Base-by-base conservation (phyloP, 2,888 invertebrate species). In the Synergus gifuensis region DNA sequence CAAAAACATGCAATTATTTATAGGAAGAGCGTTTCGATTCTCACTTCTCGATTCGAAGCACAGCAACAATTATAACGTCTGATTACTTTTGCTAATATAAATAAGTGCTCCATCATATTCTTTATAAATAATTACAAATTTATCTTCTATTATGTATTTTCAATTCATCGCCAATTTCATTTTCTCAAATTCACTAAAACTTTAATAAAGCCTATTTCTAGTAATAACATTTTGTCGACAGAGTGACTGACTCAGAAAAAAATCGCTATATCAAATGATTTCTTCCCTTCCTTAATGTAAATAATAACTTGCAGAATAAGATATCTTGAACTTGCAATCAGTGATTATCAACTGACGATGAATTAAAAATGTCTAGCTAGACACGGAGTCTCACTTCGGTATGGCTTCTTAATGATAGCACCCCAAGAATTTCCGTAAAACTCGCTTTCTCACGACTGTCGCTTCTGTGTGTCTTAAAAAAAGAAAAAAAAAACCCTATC, bases 121-220 rank as follows among this genome's bases (percentile, higher is more conserved):
- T 85, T 87, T 85, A 89, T 87, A 88, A 90, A 88, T 88, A 89
- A 89, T 90, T 86, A 89, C 88, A 89, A 87, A 85, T 85, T 87
- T 86, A n/a, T 54, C n/a, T 11, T 36, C 49, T 36, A 69, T 69
- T n/a, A n/a, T 8, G n/a, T 54, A 8, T 54, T n/a, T 54, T 54
- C n/a, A 8, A n/a, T n/a, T 54, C 54, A n/a, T n/a, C 54, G 54
- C 0, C n/a, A 54, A 5, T 7, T 54, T 54, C 8, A n/a, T 54
- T 5, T n/a, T n/a, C 54, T 54, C n/a, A 54, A n/a, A 16, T n/a
- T n/a, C 8, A 54, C 7, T 54, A n/a, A n/a, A 49, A n/a, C 16
- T 49, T n/a, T n/a, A 49, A 7, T 49, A 49, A 54, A n/a, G n/a
- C 54, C 0, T 12, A 54, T 16, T 54, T 4, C 8, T n/a, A 7